Conservation (phyloP, 2,797 vertebrate species). For the Pseudochaenichthys georgianus region DNA sequence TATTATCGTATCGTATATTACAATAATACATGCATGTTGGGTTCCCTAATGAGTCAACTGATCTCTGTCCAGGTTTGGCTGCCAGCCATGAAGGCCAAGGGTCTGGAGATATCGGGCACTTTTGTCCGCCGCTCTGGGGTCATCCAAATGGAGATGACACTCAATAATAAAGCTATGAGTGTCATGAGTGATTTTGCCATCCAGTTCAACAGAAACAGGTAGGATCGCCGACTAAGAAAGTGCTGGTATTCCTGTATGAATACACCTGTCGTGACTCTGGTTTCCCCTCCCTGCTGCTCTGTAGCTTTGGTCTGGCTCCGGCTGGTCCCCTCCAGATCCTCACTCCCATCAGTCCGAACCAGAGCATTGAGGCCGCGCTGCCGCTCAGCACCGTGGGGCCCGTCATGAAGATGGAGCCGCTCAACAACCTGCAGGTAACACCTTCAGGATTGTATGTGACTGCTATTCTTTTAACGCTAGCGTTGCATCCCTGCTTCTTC, state of each 20-base stretch:
- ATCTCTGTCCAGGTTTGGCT: conserved; percentile 91
- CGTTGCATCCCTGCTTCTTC: not conserved
- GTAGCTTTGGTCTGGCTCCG: conserved; percentile 94
- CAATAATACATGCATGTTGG: no score
- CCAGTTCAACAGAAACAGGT: conserved; percentile 99
- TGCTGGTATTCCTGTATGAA: not conserved
- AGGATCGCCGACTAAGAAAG: conserved; percentile 5
- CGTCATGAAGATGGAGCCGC: conserved; percentile 98
- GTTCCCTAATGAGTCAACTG: not conserved
- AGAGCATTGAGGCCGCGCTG: conserved; percentile 92
- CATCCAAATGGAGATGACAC: conserved; percentile 95
- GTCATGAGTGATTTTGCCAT: conserved; percentile 98
- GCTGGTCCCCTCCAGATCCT: conserved; percentile 96
- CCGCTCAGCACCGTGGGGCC: conserved; percentile 94
- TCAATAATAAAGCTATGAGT: conserved; percentile 97
- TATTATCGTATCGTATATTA: no score
- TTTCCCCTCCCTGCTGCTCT: conserved; percentile 2
- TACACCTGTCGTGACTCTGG: not conserved
- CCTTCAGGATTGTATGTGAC: not conserved
- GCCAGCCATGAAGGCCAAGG: conserved; percentile 96
- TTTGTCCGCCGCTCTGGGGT: conserved; percentile 93
- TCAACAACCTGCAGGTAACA: conserved; percentile 96
- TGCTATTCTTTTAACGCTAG: not conserved
- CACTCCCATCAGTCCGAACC: conserved; percentile 93
- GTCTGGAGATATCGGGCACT: conserved; percentile 94